Evolutionary conservation across 2,888 invertebrate genomes (phyloP).

Genomic region (Dasypogon diadema): DNA sequence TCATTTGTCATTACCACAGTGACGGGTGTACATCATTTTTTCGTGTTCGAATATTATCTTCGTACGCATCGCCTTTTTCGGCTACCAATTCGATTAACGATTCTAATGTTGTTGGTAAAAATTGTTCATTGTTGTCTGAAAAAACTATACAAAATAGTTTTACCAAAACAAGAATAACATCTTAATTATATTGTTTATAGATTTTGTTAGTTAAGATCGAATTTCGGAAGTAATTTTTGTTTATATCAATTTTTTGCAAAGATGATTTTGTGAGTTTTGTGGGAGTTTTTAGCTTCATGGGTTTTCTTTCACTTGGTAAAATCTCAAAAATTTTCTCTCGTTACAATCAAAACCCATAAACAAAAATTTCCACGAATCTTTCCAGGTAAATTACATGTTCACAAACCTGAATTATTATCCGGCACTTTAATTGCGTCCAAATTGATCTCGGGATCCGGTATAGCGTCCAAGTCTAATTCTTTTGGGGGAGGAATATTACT

Average conservation of each 20-base stretch:
- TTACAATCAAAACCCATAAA: not conserved
- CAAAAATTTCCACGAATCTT: not conserved
- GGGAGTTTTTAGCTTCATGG: not conserved
- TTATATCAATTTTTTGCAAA: constrained; percentile 36
- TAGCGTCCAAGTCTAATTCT: constrained; percentile 73
- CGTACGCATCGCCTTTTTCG: constrained; percentile 76
- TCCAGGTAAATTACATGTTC: not conserved
- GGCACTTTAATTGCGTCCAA: constrained; percentile 73
- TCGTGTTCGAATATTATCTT: constrained; percentile 73
- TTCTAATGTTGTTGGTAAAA: constrained; percentile 70
- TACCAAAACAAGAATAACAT: constrained; percentile 50
- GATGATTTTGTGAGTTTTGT: constrained; percentile 13
- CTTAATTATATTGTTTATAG: constrained; percentile 2
- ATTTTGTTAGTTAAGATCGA: constrained; percentile 9
- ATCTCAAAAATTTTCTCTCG: not conserved
- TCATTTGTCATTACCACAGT: constrained; percentile 65
- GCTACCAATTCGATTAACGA: constrained; percentile 74
- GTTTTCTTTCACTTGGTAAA: not conserved
- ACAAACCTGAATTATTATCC: constrained; percentile 52
- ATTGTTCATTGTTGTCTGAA: constrained; percentile 65
- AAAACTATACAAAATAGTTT: constrained; percentile 69
- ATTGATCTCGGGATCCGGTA: constrained; percentile 73
- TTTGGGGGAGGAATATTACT: constrained; percentile 75
- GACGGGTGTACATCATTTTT: constrained; percentile 68
- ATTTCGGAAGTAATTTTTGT: constrained; percentile 26